These are phyloP conservation scores for Scopus umbretta DNA, from an alignment of 2,113 vertebrate genomes.

Conservation along the genomic window DNA sequence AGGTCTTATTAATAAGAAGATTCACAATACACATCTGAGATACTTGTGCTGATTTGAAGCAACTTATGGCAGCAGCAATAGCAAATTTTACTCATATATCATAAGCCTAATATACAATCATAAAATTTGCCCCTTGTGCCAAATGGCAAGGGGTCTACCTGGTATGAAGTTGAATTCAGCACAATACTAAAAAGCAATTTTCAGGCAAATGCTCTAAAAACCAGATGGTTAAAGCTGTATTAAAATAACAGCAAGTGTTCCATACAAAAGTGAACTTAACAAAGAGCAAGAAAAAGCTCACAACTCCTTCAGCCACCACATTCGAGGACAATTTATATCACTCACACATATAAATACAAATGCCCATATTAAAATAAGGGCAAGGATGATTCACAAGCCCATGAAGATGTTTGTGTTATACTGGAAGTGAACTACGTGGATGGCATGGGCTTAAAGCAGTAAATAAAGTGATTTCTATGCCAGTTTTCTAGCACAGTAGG, in stretches of 20 bases:
- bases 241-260: not conserved
- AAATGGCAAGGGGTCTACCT: not conserved
- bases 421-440: not conserved
- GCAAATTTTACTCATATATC: not conserved
- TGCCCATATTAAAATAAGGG: not conserved
- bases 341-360: not conserved
- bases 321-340: not conserved
- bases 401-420: not conserved
- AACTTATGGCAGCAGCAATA: not conserved
- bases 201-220: not conserved
- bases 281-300: not conserved
- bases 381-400: not conserved
- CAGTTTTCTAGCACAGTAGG: not conserved
- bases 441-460: not conserved
- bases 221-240: not conserved
- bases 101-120: not conserved
- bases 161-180: not conserved
- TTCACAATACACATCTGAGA: not conserved
- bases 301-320: not conserved
- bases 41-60: not conserved
- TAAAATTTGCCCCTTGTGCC: not conserved
- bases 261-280: not conserved
- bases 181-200: not conserved
- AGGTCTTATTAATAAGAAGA: not conserved
- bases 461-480: not conserved